A percentile compares a stretch with the other conserved stretches of the same genome.
These are phyloP conservation scores for Dolichotis patagonum DNA, from an alignment of 2,113 vertebrate genomes.

Conservation along the genomic window DNA sequence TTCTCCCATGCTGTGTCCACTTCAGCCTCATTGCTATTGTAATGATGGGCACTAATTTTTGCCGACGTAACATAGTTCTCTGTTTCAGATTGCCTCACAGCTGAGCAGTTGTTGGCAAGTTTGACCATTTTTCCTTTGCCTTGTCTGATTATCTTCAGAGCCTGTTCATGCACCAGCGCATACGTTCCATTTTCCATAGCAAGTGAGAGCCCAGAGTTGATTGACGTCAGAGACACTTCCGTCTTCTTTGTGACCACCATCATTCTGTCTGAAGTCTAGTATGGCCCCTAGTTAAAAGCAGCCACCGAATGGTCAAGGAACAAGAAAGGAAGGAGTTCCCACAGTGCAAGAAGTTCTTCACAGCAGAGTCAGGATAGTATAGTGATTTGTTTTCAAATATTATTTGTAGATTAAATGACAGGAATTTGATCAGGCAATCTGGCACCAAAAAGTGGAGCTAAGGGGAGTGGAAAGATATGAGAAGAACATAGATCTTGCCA, in stretches of 20 bases:
- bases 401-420: conserved; percentile 37
- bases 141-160: not conserved
- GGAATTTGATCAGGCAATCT: not conserved
- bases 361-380: not conserved
- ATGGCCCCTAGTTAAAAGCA: not conserved
- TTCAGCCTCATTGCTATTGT: not conserved
- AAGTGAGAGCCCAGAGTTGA: not conserved
- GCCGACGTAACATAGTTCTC: not conserved
- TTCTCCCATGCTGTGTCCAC: not conserved
- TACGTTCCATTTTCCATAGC: not conserved
- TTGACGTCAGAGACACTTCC: not conserved
- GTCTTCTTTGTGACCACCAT: not conserved
- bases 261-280: not conserved
- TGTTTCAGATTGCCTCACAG: not conserved
- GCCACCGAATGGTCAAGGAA: too few relatives aligned
- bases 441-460: not conserved
- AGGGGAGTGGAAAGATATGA: not conserved
- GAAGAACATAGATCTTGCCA: not conserved
- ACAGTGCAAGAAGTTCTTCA: not conserved
- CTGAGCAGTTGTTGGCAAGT: not conserved
- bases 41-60: not conserved
- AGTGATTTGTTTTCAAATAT: conserved; percentile 20
- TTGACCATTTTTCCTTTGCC: not conserved
- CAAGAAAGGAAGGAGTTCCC: not conserved
- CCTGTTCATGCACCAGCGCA: not conserved